These are phyloP conservation scores for Rhinopomastus cyanomelas DNA, from an alignment of 2,113 vertebrate species.

Conservation along the genomic window DNA sequence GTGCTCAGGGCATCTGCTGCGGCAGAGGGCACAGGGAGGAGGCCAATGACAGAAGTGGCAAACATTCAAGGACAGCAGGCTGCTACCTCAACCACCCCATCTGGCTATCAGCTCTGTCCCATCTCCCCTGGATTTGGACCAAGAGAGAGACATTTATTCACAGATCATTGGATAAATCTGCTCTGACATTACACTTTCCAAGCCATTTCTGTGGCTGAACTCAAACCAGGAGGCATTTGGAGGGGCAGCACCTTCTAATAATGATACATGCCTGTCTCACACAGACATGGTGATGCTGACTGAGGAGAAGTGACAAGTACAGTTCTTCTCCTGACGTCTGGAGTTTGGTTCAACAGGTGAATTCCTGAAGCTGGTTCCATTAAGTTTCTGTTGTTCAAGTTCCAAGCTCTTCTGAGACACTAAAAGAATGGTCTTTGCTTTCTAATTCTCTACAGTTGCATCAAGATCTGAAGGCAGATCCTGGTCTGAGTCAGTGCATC, in stretches of 20 bases:
- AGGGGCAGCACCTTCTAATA: background rate
- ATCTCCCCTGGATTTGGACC: slow-evolving; percentile 23
- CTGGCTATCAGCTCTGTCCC: slow-evolving; percentile 20
- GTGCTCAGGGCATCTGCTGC: background rate
- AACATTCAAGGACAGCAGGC: slow-evolving; percentile 8
- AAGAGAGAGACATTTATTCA: slow-evolving; percentile 29
- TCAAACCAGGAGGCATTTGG: background rate
- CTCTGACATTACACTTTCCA: slow-evolving; percentile 16
- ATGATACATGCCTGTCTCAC: background rate
- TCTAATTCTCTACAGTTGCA: background rate
- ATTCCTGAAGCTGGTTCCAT: background rate
- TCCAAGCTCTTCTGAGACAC: background rate
- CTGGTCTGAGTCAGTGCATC: background rate
- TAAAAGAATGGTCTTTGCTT: background rate
- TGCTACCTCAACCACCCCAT: background rate
- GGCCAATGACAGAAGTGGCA: background rate
- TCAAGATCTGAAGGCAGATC: background rate
- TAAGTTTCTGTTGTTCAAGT: background rate
- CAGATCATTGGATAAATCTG: slow-evolving; percentile 8
- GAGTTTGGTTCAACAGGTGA: background rate
- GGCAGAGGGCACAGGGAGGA: background rate
- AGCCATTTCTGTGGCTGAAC: background rate
- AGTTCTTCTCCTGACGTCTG: background rate
- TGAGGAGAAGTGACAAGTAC: background rate
- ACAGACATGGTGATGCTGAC: background rate